A percentile compares a stretch with the other conserved stretches of the same genome.
These are phyloP conservation scores for Hesperia comma DNA, from an alignment of 2,888 invertebrate genomes.

Conservation along the genomic window DNA sequence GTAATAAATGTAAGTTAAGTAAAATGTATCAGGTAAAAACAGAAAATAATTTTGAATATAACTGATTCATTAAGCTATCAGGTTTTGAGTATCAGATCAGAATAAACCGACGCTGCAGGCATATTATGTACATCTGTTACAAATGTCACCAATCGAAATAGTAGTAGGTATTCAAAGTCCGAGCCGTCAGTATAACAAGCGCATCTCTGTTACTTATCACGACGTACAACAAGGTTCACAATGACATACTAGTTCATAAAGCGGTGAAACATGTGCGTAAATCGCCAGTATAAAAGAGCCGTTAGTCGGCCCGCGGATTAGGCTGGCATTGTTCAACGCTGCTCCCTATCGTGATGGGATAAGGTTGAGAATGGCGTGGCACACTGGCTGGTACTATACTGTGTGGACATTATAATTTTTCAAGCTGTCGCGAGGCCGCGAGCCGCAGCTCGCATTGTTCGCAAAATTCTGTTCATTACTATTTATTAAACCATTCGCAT, in stretches of 20 bases:
- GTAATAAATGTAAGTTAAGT: too few relatives aligned
- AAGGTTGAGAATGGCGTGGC: slow-evolving; percentile 29
- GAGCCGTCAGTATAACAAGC: not conserved
- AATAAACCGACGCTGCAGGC: too few relatives aligned
- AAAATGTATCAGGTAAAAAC: too few relatives aligned
- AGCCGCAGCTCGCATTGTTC: slow-evolving; percentile 44
- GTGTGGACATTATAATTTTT: slow-evolving; percentile 48
- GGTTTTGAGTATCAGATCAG: too few relatives aligned
- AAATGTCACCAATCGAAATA: too few relatives aligned
- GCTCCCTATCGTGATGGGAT: slow-evolving; percentile 4
- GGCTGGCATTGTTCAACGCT: slow-evolving; percentile 31
- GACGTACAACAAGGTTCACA: slow-evolving; percentile 3
- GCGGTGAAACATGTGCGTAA: slow-evolving; percentile 15
- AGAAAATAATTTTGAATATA: too few relatives aligned
- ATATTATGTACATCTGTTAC: too few relatives aligned
- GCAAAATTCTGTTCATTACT: slow-evolving; percentile 40
- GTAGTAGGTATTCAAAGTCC: not conserved
- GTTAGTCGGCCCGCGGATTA: slow-evolving; percentile 57
- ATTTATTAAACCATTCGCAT: slow-evolving; percentile 36
- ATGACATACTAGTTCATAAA: slow-evolving; percentile 7
- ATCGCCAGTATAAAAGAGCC: slow-evolving; percentile 34
- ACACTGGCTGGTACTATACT: slow-evolving; percentile 17
- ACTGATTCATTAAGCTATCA: too few relatives aligned
- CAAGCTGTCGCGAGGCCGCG: slow-evolving; percentile 46
- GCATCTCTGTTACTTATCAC: not conserved